Conservation (phyloP, 2,888 invertebrate genomes). For the Lordiphosa andalusiaca region DNA sequence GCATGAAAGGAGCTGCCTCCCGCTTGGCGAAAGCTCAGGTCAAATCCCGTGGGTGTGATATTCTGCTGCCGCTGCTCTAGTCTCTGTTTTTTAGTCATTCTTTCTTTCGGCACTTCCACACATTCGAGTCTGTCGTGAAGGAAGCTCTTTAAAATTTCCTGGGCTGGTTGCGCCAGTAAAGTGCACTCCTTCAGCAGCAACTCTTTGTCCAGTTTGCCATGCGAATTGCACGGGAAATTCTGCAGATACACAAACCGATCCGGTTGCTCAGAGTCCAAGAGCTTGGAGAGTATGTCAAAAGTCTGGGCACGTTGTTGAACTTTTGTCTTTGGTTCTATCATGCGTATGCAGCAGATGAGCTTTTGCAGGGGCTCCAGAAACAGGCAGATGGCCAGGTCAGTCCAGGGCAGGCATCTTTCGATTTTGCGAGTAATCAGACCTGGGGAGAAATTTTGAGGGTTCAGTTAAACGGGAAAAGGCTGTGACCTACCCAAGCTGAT, state of each 20-base stretch:
- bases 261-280: slow-evolving; percentile 82
- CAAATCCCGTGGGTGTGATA: slow-evolving; percentile 15
- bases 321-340: slow-evolving; percentile 40
- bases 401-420: slow-evolving; percentile 39
- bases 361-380: slow-evolving; percentile 57
- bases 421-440: slow-evolving; percentile 53
- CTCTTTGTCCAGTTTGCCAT: slow-evolving; percentile 84
- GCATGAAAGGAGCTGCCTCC: slow-evolving; percentile 77
- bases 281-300: slow-evolving; percentile 49
- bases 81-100: slow-evolving; percentile 25
- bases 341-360: slow-evolving; percentile 54
- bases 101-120: slow-evolving; percentile 19
- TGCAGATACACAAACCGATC: slow-evolving; percentile 84
- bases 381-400: slow-evolving; percentile 47
- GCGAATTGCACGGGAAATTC: slow-evolving; percentile 83
- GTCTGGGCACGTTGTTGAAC: slow-evolving; percentile 54
- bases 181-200: slow-evolving; percentile 48
- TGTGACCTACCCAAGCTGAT: slow-evolving; percentile 57
- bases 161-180: slow-evolving; percentile 47
- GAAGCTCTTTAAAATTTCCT: slow-evolving; percentile 82
- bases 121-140: slow-evolving; percentile 78
- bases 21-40: slow-evolving; percentile 58
- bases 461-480: too few species aligned
- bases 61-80: slow-evolving; percentile 10
- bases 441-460: background rate